Base-by-base conservation (phyloP, 2,797 vertebrate genomes). In the Craterocephalus amniculus region DNA sequence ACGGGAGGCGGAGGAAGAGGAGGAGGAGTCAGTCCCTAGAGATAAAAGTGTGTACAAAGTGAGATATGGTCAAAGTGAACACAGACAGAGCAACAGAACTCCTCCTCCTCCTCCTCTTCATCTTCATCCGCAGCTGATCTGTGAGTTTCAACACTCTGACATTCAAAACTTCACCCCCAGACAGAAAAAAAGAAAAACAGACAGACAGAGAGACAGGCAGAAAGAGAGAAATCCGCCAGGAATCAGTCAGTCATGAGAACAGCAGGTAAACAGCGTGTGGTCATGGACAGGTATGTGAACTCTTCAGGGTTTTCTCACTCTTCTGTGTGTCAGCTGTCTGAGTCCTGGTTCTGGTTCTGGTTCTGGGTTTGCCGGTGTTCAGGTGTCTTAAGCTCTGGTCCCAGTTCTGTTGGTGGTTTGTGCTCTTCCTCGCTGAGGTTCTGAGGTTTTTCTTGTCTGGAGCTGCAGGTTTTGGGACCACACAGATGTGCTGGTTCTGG, bases 11-110 rank as follows among this genome's bases (percentile, higher is more conserved):
- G 34, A 64, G 12, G 34, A 55, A 10, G 1, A 20, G 43, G 52
- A 18, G n/a, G 86, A 81, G 86, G 82, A 83, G 87, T 83, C 74
- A 79, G 22, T 83, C 67, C 78, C 70, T 35, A 0, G 16, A 74
- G 84, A 81, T 74, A 83, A 81, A 79, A 66, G 27, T 72, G 31
- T 70, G 16, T 62, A 68, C n/a, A 66, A 36, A 66, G 27, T 40
- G 36, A 70, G 57, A 66, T 38, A 32, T n/a, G 57, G 49, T 59
- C 69, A 64, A 66, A 45, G 38, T 34, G 66, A 55, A 57, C 54
- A 29, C 60, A 67, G 66, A 71, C 59, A 16, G 63, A 58, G 64
- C 57, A 58, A 24, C 61, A 58, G 64, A 55, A 14, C 26, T 55
- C 55, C 35, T 45, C 29, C 31, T 24, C 45, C 58, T 65, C 57